Percentiles rank a stretch among this genome's conserved stretches.
phyloP scores from a whole-genome alignment of 2,888 invertebrate genomes.

The Podotricha telesiphe region DNA sequence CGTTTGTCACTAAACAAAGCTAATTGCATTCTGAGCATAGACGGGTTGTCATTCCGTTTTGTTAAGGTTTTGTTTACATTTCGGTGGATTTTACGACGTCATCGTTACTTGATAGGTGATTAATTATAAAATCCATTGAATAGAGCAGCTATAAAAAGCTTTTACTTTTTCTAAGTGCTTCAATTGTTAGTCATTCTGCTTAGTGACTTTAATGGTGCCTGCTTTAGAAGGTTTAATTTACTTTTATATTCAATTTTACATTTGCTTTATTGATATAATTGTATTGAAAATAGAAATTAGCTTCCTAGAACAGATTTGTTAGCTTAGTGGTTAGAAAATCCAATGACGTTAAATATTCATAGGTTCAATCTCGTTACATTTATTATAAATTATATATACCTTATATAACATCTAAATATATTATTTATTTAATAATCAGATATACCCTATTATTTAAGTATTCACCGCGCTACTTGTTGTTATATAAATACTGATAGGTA shows the following conservation, averaged over 20 bases:
- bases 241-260: background rate
- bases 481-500: no score
- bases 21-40: slow-evolving; percentile 32
- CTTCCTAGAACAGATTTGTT: no score
- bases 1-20: slow-evolving; percentile 12
- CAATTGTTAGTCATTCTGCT: slow-evolving; percentile 18
- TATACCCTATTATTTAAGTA: no score
- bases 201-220: slow-evolving; percentile 17
- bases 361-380: no score
- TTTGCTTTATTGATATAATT: no score
- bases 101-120: slow-evolving; percentile 18
- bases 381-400: no score
- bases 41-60: slow-evolving; percentile 22
- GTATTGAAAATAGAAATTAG: no score
- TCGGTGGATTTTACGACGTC: background rate
- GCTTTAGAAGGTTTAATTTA: slow-evolving; percentile 13
- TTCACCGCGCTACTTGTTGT: no score
- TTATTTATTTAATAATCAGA: no score
- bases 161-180: slow-evolving; percentile 18
- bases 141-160: slow-evolving; percentile 12
- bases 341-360: no score
- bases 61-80: slow-evolving; percentile 18
- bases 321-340: no score
- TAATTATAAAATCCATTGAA: slow-evolving; percentile 21
- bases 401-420: no score